A percentile compares a stretch with the other conserved stretches of the same genome.
Evolutionary conservation across 2,113 vertebrate species (phyloP).

Genomic region (Anolis sagrei): DNA sequence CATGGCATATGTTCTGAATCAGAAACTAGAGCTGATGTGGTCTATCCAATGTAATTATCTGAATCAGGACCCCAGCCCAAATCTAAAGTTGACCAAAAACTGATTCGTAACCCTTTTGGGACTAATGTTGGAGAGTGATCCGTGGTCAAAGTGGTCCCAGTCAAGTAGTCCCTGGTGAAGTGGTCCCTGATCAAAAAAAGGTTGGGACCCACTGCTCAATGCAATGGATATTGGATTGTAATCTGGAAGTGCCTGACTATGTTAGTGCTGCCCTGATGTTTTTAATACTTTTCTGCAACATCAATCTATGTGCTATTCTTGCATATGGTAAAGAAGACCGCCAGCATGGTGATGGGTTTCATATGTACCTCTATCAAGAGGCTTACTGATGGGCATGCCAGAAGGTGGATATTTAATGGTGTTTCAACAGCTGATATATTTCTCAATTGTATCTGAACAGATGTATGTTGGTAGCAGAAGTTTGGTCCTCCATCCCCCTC

Average conservation of each 20-base stretch:
- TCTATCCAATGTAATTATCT: no score
- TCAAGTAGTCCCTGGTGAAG: no score
- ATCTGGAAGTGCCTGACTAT: fast-evolving
- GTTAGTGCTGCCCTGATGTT: not conserved
- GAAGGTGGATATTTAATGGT: not conserved
- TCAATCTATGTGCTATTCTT: slow-evolving; percentile 45
- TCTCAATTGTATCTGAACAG: not conserved
- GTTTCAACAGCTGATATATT: not conserved
- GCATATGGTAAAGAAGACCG: not conserved
- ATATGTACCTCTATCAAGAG: not conserved
- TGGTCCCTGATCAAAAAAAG: no score
- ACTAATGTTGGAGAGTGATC: no score
- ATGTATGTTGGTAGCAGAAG: not conserved
- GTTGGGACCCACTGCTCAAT: no score
- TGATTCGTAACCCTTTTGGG: no score
- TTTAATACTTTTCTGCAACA: slow-evolving; percentile 21
- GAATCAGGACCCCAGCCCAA: no score
- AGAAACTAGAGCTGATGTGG: no score
- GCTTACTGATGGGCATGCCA: not conserved
- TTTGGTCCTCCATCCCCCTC: not conserved
- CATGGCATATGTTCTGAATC: no score
- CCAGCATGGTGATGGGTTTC: slow-evolving; percentile 26
- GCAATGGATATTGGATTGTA: not conserved
- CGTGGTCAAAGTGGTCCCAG: no score
- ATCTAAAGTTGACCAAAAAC: no score